These are phyloP conservation scores for Silurus asotus DNA, from an alignment of 2,113 vertebrate genomes.

Conservation along the genomic window DNA sequence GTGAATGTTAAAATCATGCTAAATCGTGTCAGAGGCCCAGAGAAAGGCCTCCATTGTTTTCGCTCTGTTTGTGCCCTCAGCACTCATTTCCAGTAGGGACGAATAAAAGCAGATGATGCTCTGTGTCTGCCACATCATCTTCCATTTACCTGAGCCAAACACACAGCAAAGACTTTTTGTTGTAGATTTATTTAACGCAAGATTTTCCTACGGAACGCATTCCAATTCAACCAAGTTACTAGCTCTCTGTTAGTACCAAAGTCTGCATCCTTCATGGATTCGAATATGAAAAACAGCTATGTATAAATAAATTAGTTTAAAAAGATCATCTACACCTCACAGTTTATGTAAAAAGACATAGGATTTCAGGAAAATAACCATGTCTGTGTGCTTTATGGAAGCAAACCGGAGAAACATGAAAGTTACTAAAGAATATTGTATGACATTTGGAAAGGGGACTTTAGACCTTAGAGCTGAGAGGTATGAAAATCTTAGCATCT, in stretches of 20 bases:
- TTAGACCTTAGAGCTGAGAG: background rate
- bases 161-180: background rate
- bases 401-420: background rate
- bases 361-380: background rate
- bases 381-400: background rate
- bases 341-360: background rate
- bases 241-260: background rate
- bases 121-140: background rate
- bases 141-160: background rate
- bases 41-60: background rate
- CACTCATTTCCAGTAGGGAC: slow-evolving; percentile 1
- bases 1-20: background rate
- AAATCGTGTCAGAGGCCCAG: slow-evolving; percentile 20
- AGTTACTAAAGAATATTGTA: background rate
- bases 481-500: background rate
- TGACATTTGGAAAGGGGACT: background rate
- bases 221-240: background rate
- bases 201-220: background rate
- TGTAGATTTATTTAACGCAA: background rate
- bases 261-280: background rate
- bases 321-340: background rate
- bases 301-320: background rate
- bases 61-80: background rate
- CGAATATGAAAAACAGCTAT: background rate
- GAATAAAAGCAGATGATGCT: slow-evolving; percentile 25